Conservation (phyloP, 1,140 invertebrate genomes). For the Ceratosolen solmsi region DNA sequence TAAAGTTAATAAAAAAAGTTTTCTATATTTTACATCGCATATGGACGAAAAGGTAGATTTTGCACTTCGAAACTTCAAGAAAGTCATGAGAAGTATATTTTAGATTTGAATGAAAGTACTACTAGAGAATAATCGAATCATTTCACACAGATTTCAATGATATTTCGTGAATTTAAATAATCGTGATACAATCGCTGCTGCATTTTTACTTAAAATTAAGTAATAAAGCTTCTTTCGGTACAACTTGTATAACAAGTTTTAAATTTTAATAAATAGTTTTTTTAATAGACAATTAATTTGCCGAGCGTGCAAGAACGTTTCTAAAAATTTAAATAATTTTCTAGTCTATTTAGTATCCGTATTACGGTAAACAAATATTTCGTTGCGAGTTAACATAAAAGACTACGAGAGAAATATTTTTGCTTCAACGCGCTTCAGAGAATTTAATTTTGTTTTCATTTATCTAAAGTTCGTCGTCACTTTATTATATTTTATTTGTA, state of each 20-base stretch:
- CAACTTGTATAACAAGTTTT: neutral
- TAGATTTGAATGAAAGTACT: neutral
- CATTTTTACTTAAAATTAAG: neutral
- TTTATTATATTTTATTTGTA: neutral
- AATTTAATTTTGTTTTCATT: conserved; percentile 25
- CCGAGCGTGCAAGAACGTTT: neutral
- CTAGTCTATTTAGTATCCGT: neutral
- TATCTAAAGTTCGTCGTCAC: neutral
- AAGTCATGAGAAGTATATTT: neutral
- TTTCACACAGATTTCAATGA: too few species aligned
- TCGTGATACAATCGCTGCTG: neutral
- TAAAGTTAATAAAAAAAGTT: neutral
- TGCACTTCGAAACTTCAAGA: conserved; percentile 19
- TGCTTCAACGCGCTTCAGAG: conserved; percentile 34
- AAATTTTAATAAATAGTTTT: neutral
- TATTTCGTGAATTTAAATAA: neutral
- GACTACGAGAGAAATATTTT: conserved; percentile 10
- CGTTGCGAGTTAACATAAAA: neutral
- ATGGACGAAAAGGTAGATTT: neutral
- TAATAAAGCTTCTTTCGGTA: neutral
- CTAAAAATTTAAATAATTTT: neutral
- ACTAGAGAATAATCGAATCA: neutral
- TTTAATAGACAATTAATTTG: neutral
- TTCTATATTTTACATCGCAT: neutral
- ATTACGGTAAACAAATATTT: neutral